phyloP scores from a whole-genome alignment of 2,888 invertebrate genomes.

The Hyppa rectilinea region DNA sequence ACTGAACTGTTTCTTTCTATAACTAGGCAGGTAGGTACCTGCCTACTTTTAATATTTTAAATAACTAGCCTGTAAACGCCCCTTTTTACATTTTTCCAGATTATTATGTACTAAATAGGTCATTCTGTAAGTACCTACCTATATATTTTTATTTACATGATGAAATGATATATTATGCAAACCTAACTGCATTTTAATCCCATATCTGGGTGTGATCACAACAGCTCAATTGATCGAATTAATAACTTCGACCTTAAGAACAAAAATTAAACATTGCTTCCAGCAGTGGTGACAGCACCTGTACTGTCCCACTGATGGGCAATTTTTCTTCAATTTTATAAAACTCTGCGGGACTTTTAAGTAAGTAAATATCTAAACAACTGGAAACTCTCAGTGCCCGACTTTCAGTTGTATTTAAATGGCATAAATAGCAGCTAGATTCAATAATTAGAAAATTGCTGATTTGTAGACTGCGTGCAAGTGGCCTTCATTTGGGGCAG shows the following conservation, averaged over 20 bases:
- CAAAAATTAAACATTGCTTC: neutral
- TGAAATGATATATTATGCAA: no score
- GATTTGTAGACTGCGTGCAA: neutral
- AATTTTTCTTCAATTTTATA: neutral
- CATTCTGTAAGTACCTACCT: no score
- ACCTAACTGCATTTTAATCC: neutral
- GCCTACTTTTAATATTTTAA: neutral
- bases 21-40: neutral
- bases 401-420: slow-evolving; percentile 15
- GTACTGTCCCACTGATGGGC: neutral
- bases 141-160: no score
- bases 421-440: neutral
- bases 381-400: neutral
- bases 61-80: neutral
- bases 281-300: neutral
- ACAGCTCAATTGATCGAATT: neutral
- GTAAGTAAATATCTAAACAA: neutral
- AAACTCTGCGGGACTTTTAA: neutral
- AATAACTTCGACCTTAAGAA: neutral
- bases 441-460: slow-evolving; percentile 11
- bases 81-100: no score
- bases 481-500: slow-evolving; percentile 11
- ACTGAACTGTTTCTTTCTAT: neutral
- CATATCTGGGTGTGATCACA: neutral
- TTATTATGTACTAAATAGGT: no score